phyloP scores from a whole-genome alignment of 1,140 invertebrate species.

The Hestina assimilis region DNA sequence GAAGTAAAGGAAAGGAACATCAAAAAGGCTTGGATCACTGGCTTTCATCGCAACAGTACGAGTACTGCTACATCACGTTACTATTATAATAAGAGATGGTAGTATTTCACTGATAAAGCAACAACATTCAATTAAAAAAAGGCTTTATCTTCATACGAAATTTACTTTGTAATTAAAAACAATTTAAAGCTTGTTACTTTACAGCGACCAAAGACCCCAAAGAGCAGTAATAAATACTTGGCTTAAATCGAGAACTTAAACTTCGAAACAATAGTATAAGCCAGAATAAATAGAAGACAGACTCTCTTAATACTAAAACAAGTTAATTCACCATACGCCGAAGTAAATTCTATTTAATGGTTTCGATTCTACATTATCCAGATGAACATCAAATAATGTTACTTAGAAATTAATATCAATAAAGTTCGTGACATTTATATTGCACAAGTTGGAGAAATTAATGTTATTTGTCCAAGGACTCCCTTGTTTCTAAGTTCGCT shows the following conservation, averaged over 20 bases:
- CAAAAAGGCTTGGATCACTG: no score
- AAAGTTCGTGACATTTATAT: conserved; percentile 20
- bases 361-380: not conserved
- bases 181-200: no score
- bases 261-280: not conserved
- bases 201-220: no score
- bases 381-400: conserved; percentile 9
- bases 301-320: conserved; percentile 6
- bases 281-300: not conserved
- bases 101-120: no score
- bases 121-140: no score
- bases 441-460: conserved; percentile 22
- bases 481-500: conserved; percentile 6
- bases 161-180: no score
- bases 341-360: not conserved
- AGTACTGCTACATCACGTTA: no score
- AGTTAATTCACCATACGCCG: not conserved
- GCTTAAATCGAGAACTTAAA: not conserved
- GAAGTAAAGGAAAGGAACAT: no score
- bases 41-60: no score
- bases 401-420: conserved; percentile 16
- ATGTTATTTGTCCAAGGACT: conserved; percentile 9
- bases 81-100: no score
- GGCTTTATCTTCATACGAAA: no score
- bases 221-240: not conserved